Conservation (phyloP, 2,113 vertebrate genomes). For the Synchiropus splendidus region DNA sequence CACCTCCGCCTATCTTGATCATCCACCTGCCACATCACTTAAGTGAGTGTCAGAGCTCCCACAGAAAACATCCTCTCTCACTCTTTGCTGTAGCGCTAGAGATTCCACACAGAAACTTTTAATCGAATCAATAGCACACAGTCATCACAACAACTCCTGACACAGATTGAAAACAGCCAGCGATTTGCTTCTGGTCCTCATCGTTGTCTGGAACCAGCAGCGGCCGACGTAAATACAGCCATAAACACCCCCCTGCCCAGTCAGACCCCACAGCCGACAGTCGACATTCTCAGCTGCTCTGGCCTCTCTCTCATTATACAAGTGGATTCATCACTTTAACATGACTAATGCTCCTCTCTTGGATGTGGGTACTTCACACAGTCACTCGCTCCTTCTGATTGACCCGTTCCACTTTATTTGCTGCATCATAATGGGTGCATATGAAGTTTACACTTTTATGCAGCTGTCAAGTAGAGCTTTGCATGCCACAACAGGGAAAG, state of each 20-base stretch:
- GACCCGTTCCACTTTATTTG: slow-evolving; percentile 2
- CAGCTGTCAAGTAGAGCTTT: too few relatives aligned
- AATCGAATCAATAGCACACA: too few relatives aligned
- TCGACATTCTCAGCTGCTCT: slow-evolving; percentile 66
- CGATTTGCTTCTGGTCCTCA: slow-evolving; percentile 28
- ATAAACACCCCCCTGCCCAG: slow-evolving; percentile 55
- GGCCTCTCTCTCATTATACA: slow-evolving; percentile 48
- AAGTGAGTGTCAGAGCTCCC: too few relatives aligned
- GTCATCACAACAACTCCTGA: too few relatives aligned
- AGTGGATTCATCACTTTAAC: slow-evolving; percentile 41
- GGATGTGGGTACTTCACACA: background rate
- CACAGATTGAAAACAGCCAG: slow-evolving; percentile 18
- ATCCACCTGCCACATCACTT: too few relatives aligned
- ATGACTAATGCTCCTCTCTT: slow-evolving; percentile 15
- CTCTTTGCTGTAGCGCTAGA: too few relatives aligned
- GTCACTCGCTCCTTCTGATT: slow-evolving; percentile 9
- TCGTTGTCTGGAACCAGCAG: slow-evolving; percentile 14
- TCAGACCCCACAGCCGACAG: slow-evolving; percentile 49
- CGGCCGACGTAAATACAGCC: slow-evolving; percentile 46
- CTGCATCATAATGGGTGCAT: background rate
- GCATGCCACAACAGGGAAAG: slow-evolving; percentile 16
- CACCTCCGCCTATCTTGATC: too few relatives aligned
- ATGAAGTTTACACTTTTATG: too few relatives aligned
- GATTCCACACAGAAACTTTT: too few relatives aligned
- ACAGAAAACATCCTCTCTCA: too few relatives aligned